Evolutionary conservation across 2,888 invertebrate genomes (phyloP).

Genomic region (Erpobdella octoculata): DNA sequence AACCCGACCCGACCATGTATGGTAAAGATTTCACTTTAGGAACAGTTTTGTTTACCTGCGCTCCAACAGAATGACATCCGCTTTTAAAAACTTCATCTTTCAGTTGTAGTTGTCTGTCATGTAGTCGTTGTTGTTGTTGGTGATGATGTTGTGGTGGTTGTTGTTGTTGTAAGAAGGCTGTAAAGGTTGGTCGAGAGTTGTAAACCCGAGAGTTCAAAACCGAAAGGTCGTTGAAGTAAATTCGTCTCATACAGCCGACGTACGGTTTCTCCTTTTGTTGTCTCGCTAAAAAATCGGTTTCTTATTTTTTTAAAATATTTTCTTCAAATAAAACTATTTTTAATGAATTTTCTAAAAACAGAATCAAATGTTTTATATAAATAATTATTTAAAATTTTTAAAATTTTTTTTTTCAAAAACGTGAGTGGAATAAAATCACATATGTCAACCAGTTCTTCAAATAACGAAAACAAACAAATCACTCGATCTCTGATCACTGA

Average conservation of each 20-base stretch:
- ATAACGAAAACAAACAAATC: neutral
- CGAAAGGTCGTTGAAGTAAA: conserved; percentile 74
- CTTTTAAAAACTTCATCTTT: neutral
- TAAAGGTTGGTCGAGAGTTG: neutral
- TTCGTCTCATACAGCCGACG: conserved; percentile 79
- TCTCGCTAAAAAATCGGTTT: neutral
- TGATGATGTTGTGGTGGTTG: too few relatives aligned
- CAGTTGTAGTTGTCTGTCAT: too few relatives aligned
- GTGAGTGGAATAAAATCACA: neutral
- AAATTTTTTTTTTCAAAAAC: neutral
- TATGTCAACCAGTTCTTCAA: too few relatives aligned
- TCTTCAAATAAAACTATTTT: too few relatives aligned
- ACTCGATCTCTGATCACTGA: conserved; percentile 26
- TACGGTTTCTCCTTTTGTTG: conserved; percentile 68
- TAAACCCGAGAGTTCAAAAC: neutral
- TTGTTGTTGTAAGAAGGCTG: too few relatives aligned
- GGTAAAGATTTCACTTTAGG: neutral
- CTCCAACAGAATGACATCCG: neutral
- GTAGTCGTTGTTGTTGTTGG: too few relatives aligned
- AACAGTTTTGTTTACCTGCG: neutral
- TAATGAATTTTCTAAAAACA: conserved; percentile 57
- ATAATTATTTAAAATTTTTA: neutral
- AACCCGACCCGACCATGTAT: too few relatives aligned
- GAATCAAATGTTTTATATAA: neutral
- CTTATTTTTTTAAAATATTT: too few relatives aligned